Evolutionary conservation across 2,113 vertebrate genomes (phyloP).

Genomic region (Corythaeola cristata): DNA sequence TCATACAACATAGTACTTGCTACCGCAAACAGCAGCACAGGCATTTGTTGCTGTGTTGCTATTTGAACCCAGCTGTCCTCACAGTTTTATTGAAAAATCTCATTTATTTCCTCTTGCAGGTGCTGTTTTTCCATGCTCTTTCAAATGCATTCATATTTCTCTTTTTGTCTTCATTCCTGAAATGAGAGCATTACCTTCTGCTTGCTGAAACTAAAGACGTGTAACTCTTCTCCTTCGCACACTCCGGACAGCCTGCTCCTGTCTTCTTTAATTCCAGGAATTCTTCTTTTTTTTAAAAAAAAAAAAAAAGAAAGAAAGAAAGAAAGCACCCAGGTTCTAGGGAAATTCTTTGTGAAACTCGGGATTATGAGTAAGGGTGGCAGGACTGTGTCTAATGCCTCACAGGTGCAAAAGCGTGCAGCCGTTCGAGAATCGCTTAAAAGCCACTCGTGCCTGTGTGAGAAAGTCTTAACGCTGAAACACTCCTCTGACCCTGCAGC

Average conservation of each 20-base stretch:
- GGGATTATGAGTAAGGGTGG: background rate
- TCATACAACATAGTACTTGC: fast-evolving
- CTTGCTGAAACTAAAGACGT: background rate
- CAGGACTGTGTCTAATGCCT: background rate
- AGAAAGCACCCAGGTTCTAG: background rate
- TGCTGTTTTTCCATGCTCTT: background rate
- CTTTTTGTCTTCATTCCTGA: background rate
- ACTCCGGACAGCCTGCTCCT: background rate
- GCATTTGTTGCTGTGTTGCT: background rate
- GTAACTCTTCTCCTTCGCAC: background rate
- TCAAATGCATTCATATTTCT: background rate
- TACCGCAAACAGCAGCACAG: background rate
- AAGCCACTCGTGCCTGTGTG: background rate
- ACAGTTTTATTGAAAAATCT: background rate
- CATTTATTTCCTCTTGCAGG: background rate
- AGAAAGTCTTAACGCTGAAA: background rate
- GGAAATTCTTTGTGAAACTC: background rate
- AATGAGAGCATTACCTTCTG: background rate
- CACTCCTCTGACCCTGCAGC: background rate
- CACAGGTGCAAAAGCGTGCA: background rate
- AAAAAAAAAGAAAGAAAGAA: background rate
- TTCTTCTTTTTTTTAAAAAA: no score
- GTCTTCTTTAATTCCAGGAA: background rate
- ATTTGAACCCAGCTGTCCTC: background rate
- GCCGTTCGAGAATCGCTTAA: background rate